phyloP scores from a whole-genome alignment of 2,888 invertebrate species.

The Ormyrus rosae region DNA sequence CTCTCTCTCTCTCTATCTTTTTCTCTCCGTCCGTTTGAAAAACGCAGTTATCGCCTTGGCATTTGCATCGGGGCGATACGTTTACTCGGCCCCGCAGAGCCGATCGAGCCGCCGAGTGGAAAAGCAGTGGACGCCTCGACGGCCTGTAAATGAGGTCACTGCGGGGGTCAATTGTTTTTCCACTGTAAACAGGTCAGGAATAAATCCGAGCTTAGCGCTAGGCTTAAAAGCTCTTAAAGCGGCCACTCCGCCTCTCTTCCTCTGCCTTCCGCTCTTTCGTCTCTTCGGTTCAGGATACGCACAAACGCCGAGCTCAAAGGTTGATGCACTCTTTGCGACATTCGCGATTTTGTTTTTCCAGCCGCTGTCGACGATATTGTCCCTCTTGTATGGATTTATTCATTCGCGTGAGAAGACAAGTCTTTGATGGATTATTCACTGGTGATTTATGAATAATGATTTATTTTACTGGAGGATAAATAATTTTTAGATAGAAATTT shows the following conservation, averaged over 20 bases:
- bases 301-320: neutral
- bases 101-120: too few relatives aligned
- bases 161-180: constrained; percentile 67
- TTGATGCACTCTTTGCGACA: neutral
- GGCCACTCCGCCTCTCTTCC: constrained; percentile 58
- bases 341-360: neutral
- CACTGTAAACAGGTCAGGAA: constrained; percentile 68
- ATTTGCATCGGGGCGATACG: constrained; percentile 27
- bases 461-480: too few relatives aligned
- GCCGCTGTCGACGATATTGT: too few relatives aligned
- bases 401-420: too few relatives aligned
- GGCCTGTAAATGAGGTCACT: constrained; percentile 29
- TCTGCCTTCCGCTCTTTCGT: constrained; percentile 31
- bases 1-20: too few relatives aligned
- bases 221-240: constrained; percentile 71
- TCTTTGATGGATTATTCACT: too few relatives aligned
- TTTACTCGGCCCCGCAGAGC: neutral
- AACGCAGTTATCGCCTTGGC: constrained; percentile 3
- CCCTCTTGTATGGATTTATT: too few relatives aligned
- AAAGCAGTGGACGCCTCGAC: too few relatives aligned
- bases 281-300: neutral
- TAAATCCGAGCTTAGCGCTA: constrained; percentile 70
- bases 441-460: too few relatives aligned
- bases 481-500: too few relatives aligned
- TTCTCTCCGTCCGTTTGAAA: neutral